Evolutionary conservation across 2,797 vertebrate species (phyloP).

Genomic region (Antennarius maculatus): DNA sequence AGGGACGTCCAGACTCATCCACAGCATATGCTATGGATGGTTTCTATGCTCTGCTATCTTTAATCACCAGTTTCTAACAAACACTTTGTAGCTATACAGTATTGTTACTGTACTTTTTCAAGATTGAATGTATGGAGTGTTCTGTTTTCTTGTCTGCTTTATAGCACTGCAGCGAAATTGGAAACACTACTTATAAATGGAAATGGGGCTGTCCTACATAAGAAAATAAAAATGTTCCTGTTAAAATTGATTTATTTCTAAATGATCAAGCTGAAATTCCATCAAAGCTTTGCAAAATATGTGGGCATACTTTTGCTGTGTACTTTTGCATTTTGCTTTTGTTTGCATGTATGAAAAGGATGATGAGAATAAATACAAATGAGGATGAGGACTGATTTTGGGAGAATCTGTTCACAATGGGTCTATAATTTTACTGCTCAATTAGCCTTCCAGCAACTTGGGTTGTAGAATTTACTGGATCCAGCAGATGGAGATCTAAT

Average conservation of each 20-base stretch:
- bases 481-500: conserved; percentile 89
- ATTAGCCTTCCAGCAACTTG: conserved; percentile 86
- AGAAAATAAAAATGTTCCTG: conserved; percentile 1
- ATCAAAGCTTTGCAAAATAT: no score
- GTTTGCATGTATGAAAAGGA: conserved; percentile 26
- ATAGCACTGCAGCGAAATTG: conserved; percentile 32
- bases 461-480: conserved; percentile 84
- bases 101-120: no score
- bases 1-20: conserved; percentile 31
- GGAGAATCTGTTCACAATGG: conserved; percentile 57
- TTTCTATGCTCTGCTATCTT: conserved; percentile 43
- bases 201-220: conserved; percentile 26
- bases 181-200: conserved; percentile 38
- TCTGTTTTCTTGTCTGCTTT: conserved; percentile 33
- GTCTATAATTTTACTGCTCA: conserved; percentile 85
- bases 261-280: no score
- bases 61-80: conserved; percentile 27
- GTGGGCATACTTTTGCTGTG: conserved; percentile 8
- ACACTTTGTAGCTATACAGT: no score
- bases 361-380: conserved; percentile 29
- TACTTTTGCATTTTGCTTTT: conserved; percentile 19
- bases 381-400: conserved; percentile 46
- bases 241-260: no score
- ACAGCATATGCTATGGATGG: conserved; percentile 29
- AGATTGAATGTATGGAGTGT: no score